These are phyloP conservation scores for Colinus virginianus DNA, from an alignment of 2,113 vertebrate genomes.

Conservation along the genomic window DNA sequence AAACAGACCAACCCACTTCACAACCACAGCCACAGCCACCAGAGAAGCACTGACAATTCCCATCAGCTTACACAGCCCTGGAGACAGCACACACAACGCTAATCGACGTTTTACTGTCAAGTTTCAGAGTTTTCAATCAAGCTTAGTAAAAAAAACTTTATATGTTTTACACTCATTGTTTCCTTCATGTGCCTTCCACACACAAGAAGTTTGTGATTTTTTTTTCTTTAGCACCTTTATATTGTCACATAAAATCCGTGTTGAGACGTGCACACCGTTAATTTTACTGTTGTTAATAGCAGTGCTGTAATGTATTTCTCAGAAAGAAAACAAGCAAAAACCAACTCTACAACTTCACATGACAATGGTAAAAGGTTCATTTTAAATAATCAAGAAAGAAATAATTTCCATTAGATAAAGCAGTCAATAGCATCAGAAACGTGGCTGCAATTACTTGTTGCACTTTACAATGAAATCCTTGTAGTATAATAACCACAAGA, in stretches of 20 bases:
- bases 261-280: neutral
- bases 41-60: neutral
- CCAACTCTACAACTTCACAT: slow-evolving; percentile 24
- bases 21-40: neutral
- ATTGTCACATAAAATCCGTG: neutral
- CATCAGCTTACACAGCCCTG: neutral
- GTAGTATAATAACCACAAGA: slow-evolving; percentile 53
- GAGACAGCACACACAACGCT: neutral
- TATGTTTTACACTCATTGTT: neutral
- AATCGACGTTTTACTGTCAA: neutral
- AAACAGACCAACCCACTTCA: neutral
- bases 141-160: neutral
- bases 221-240: neutral
- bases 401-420: slow-evolving; percentile 60
- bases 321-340: neutral
- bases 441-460: slow-evolving; percentile 71
- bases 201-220: neutral
- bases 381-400: slow-evolving; percentile 61
- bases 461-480: slow-evolving; percentile 64
- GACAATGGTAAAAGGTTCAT: slow-evolving; percentile 58
- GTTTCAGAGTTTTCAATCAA: neutral
- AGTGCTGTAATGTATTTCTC: neutral
- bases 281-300: neutral
- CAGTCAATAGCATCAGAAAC: slow-evolving; percentile 47
- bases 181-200: neutral